Evolutionary conservation across 2,888 invertebrate species (phyloP).

Genomic region (Heliconius hortense): DNA sequence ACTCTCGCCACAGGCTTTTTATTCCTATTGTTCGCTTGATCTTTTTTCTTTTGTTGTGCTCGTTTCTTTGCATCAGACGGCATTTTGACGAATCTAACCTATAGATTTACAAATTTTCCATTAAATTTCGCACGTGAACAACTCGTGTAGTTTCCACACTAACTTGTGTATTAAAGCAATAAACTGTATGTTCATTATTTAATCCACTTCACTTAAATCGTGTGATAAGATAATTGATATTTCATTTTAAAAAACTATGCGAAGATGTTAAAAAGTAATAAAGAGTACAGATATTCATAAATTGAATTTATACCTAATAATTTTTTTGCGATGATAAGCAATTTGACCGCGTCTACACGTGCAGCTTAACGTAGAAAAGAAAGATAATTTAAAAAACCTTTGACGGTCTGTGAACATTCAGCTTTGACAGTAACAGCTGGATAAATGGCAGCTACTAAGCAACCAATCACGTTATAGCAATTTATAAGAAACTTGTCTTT

Average conservation of each 20-base stretch:
- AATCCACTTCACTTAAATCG: slow-evolving; percentile 23
- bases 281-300: slow-evolving; percentile 52
- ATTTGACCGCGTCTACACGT: slow-evolving; percentile 78
- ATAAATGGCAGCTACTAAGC: neutral
- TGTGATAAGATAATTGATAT: slow-evolving; percentile 13
- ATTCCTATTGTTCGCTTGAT: slow-evolving; percentile 90
- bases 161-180: slow-evolving; percentile 31
- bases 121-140: slow-evolving; percentile 43
- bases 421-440: slow-evolving; percentile 39
- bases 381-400: slow-evolving; percentile 51
- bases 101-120: slow-evolving; percentile 41
- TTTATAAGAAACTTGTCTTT: neutral
- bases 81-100: slow-evolving; percentile 82
- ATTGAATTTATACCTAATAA: slow-evolving; percentile 49
- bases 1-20: slow-evolving; percentile 79
- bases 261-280: slow-evolving; percentile 25
- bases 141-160: slow-evolving; percentile 38
- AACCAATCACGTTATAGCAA: slow-evolving; percentile 18
- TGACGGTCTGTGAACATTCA: slow-evolving; percentile 32
- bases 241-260: neutral
- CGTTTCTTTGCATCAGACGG: slow-evolving; percentile 99
- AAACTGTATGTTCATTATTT: slow-evolving; percentile 16
- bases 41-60: slow-evolving; percentile 98
- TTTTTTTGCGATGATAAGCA: slow-evolving; percentile 60
- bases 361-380: slow-evolving; percentile 67